Percentiles rank a stretch among this genome's conserved stretches.
These are phyloP conservation scores for Heteromurus nitidus DNA, from an alignment of 2,888 invertebrate genomes.

Conservation along the genomic window DNA sequence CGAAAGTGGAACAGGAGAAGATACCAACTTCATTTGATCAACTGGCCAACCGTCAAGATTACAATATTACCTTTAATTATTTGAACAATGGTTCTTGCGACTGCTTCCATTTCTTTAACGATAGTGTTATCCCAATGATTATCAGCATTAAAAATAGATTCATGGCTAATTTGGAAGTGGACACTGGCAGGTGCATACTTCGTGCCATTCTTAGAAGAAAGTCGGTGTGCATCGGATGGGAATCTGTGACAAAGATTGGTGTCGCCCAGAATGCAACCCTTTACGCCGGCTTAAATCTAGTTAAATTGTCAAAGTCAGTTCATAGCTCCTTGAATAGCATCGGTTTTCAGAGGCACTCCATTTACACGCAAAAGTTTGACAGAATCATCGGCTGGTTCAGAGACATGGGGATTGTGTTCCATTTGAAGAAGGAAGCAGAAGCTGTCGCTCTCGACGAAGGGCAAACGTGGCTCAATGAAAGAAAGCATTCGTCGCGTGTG, in stretches of 20 bases:
- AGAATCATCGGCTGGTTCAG: slow-evolving; percentile 48
- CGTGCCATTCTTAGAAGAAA: slow-evolving; percentile 41
- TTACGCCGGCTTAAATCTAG: slow-evolving; percentile 48
- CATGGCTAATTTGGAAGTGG: slow-evolving; percentile 56
- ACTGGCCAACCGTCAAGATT: slow-evolving; percentile 42
- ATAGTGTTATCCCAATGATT: slow-evolving; percentile 50
- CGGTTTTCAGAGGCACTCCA: slow-evolving; percentile 61
- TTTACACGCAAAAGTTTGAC: slow-evolving; percentile 58
- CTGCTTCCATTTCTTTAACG: slow-evolving; percentile 63
- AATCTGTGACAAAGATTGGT: slow-evolving; percentile 59
- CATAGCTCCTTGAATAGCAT: slow-evolving; percentile 64
- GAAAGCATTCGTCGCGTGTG: slow-evolving; percentile 36
- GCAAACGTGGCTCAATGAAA: slow-evolving; percentile 38
- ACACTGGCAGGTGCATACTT: slow-evolving; percentile 62
- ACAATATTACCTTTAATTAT: slow-evolving; percentile 66
- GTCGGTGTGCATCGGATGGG: slow-evolving; percentile 65
- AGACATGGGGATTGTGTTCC: slow-evolving; percentile 61
- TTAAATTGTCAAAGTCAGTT: slow-evolving; percentile 48
- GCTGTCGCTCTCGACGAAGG: slow-evolving; percentile 43
- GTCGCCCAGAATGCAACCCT: slow-evolving; percentile 62
- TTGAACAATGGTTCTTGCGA: slow-evolving; percentile 62
- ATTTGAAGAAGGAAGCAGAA: slow-evolving; percentile 54
- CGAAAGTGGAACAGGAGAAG: slow-evolving; percentile 35
- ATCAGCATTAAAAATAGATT: slow-evolving; percentile 52
- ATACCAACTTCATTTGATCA: slow-evolving; percentile 57